Evolutionary conservation across 2,113 vertebrate genomes (phyloP).

Genomic region (Tympanuchus pallidicinctus): DNA sequence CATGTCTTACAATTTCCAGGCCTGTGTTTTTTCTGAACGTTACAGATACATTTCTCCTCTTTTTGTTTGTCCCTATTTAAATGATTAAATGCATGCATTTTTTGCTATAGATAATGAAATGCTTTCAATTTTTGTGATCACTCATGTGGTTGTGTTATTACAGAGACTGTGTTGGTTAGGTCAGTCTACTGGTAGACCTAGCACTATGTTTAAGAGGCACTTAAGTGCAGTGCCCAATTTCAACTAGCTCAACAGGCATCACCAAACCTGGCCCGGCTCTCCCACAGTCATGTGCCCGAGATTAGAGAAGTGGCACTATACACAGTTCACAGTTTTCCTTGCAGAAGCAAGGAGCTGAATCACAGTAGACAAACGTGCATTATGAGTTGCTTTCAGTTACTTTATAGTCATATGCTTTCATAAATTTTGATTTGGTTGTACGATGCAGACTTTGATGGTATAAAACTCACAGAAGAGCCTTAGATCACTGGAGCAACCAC

Average conservation of each 20-base stretch:
- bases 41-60: background rate
- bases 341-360: constrained; percentile 41
- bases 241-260: background rate
- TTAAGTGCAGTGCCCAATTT: background rate
- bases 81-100: background rate
- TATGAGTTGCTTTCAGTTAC: constrained; percentile 67
- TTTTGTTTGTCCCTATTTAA: constrained; percentile 48
- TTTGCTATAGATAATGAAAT: constrained; percentile 1
- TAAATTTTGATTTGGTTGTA: constrained; percentile 76
- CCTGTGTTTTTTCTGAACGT: background rate
- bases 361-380: constrained; percentile 56
- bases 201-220: background rate
- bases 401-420: constrained; percentile 76
- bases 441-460: constrained; percentile 71
- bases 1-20: background rate
- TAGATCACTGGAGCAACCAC: constrained; percentile 71
- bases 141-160: background rate
- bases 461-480: constrained; percentile 73
- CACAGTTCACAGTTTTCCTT: constrained; percentile 7
- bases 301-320: background rate
- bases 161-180: background rate
- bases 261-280: background rate
- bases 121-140: background rate
- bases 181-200: background rate
- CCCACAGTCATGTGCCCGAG: background rate